Percentiles rank a stretch among this genome's conserved stretches.
Conservation (phyloP, 2,113 vertebrate species). For the Hippocampus abdominalis region DNA sequence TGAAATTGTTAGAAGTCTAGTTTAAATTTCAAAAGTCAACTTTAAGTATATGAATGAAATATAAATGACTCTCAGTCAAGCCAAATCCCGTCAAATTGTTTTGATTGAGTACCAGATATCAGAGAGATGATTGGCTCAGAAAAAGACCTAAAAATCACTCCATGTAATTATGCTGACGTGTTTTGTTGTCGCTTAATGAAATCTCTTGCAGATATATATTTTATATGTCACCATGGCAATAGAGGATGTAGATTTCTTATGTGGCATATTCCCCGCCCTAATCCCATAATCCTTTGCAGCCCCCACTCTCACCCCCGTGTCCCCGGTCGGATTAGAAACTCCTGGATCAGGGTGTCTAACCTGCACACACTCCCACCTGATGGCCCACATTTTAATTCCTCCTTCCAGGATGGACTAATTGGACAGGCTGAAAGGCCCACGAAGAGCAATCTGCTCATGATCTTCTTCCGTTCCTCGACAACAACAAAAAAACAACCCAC, state of each 20-base stretch:
- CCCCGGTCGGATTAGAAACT: slow-evolving; percentile 45
- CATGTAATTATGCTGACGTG: background rate
- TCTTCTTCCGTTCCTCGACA: background rate
- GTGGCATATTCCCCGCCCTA: slow-evolving; percentile 37
- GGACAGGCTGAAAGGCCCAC: background rate
- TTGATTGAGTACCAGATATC: background rate
- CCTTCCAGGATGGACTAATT: slow-evolving; percentile 16
- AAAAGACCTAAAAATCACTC: background rate
- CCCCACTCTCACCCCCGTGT: slow-evolving; percentile 37
- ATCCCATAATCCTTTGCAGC: slow-evolving; percentile 54
- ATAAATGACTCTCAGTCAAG: background rate
- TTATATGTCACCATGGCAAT: background rate
- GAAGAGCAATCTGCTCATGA: background rate
- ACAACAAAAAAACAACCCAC: too few relatives aligned
- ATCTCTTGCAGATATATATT: background rate
- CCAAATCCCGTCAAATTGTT: background rate
- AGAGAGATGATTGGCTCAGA: background rate
- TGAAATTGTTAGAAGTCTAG: too few relatives aligned
- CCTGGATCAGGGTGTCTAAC: slow-evolving; percentile 31
- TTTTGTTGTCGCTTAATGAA: background rate
- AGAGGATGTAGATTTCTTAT: slow-evolving; percentile 49
- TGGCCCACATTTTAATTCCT: slow-evolving; percentile 43
- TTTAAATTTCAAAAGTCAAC: too few relatives aligned
- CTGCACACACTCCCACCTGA: slow-evolving; percentile 16
- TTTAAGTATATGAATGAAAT: background rate